Evolutionary conservation across 2,797 vertebrate species (phyloP), one percentile per base, ranked within the genome.

Genomic region (Lithobates sylvaticus): DNA sequence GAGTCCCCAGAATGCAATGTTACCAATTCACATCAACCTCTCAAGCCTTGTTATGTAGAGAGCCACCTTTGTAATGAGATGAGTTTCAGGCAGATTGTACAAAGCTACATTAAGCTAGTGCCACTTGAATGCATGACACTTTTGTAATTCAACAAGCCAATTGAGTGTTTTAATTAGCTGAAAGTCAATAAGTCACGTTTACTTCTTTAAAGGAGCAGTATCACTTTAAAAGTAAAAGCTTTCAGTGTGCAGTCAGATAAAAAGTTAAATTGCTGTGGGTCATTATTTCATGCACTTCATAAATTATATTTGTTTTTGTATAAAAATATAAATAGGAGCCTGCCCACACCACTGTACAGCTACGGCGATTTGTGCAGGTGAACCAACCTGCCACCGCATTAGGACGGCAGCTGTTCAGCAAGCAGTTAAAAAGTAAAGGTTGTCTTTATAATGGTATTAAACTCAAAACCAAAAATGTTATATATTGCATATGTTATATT

Each of bases 101-200:
- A 77, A 67, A 76, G 50, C 21, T 58, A 82, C 80, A 58, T 73
- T 58, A 50, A 61, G 42, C 42, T 27, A 58, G 47, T 67, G 42
- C 15, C 61, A 65, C 36, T 83, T 65, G 54, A 83, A 58, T 67
- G 32, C 12, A 39, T 15, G 69, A 18, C 34, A 13, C 71, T 36
- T 74, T 81, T 83, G 81, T 74, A 74, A 83, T 65, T 83, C 36
- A 83, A 83, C 70, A 74, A 74, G 81, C 81, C 71, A 75, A 75
- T 65, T 75, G 50, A 67, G 5, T n/a, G 44, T 42, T 29, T 83
- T 74, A 42, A 74, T 42, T 64, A 65, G 36, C 34, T 74, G 70
- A 23, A 67, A 44, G 15, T 29, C 76, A 78, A 26, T 78, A 78
- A 26, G n/a, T 42, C 34, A 65, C 34, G 1, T 78, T 67, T 65